Percentiles rank a stretch among this genome's conserved stretches.
These are phyloP conservation scores for Molothrus aeneus DNA, from an alignment of 2,797 vertebrate genomes.

Conservation along the genomic window DNA sequence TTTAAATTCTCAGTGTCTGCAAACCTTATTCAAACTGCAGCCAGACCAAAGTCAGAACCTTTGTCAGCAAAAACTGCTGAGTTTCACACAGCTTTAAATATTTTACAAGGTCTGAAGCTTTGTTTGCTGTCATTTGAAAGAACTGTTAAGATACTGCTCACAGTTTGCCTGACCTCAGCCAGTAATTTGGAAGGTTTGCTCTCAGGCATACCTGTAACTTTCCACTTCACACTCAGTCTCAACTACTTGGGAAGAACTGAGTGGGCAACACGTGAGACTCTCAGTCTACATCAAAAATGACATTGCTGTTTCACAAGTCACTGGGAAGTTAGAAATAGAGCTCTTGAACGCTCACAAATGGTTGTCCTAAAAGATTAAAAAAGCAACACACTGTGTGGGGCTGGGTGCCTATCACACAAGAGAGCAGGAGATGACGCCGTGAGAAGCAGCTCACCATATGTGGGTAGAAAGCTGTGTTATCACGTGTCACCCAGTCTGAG, in stretches of 20 bases:
- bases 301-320: not conserved
- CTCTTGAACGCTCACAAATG: not conserved
- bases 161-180: conserved; percentile 69
- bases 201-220: conserved; percentile 77
- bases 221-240: conserved; percentile 66
- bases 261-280: not conserved
- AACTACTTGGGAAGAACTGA: not conserved
- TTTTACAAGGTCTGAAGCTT: conserved; percentile 69
- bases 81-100: conserved; percentile 62
- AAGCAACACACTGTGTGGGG: not conserved
- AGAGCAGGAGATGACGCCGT: not conserved
- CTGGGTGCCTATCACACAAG: not conserved
- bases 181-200: conserved; percentile 67
- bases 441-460: not conserved
- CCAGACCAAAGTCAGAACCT: conserved; percentile 11
- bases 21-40: conserved; percentile 11
- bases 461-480: not conserved
- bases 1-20: not conserved
- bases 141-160: conserved; percentile 69
- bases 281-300: not conserved
- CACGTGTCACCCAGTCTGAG: not conserved
- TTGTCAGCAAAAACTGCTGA: conserved; percentile 55
- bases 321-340: not conserved
- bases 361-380: not conserved
- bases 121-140: conserved; percentile 70